phyloP scores from a whole-genome alignment of 2,888 invertebrate species.

The Acanthosepion lycidas region DNA sequence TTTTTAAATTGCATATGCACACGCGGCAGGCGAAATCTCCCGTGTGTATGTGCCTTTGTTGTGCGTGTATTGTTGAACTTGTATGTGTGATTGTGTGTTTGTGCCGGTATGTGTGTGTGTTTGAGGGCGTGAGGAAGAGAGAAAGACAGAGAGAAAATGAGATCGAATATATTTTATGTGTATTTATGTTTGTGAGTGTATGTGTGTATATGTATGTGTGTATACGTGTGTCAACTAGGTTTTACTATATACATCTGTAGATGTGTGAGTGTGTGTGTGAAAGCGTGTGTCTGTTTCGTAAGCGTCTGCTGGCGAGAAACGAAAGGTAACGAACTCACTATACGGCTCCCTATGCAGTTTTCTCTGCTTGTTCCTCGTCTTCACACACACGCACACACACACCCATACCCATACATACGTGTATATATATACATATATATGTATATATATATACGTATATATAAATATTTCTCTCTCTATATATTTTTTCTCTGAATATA shows the following conservation, averaged over 20 bases:
- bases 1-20: neutral
- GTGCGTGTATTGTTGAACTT: neutral
- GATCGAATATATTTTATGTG: neutral
- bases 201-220: neutral
- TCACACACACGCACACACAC: neutral
- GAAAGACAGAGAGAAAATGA: neutral
- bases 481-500: neutral
- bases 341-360: neutral
- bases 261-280: neutral
- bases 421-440: neutral
- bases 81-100: neutral
- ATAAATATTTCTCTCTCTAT: neutral
- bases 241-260: neutral
- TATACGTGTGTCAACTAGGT: neutral
- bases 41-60: neutral
- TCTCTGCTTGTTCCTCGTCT: too few relatives aligned
- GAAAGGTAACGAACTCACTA: too few relatives aligned
- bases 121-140: neutral
- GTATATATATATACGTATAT: too few relatives aligned
- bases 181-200: neutral
- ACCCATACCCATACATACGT: neutral
- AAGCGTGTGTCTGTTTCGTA: neutral
- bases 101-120: neutral
- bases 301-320: neutral
- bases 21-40: neutral